phyloP scores from a whole-genome alignment of 2,888 invertebrate species.

The Hydriomena furcata region DNA sequence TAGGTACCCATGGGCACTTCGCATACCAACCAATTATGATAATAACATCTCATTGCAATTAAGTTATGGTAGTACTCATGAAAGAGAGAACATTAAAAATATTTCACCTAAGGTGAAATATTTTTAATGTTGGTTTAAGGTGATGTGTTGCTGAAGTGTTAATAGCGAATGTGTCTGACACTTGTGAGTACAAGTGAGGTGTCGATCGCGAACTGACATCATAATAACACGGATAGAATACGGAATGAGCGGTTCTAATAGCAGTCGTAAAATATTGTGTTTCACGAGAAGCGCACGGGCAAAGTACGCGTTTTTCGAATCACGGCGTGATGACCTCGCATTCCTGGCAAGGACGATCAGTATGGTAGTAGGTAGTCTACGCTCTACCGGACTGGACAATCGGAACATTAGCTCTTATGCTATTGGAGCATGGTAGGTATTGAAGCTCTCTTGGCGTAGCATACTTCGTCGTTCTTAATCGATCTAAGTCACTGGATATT shows the following conservation, averaged over 20 bases:
- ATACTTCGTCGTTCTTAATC: too few species aligned
- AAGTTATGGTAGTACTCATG: constrained; percentile 9
- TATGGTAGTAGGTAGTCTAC: constrained; percentile 50
- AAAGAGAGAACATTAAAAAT: constrained; percentile 21
- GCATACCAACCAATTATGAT: constrained; percentile 17
- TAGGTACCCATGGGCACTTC: constrained; percentile 9
- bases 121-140: constrained; percentile 24
- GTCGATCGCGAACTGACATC: constrained; percentile 55
- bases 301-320: constrained; percentile 65
- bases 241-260: constrained; percentile 51
- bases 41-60: constrained; percentile 17
- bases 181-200: constrained; percentile 49
- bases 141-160: constrained; percentile 32
- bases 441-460: too few species aligned
- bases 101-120: constrained; percentile 25
- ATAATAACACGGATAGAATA: constrained; percentile 68
- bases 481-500: too few species aligned
- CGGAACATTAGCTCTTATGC: constrained; percentile 13
- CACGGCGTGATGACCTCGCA: constrained; percentile 79
- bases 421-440: too few species aligned
- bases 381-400: constrained; percentile 42
- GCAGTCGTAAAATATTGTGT: constrained; percentile 59
- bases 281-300: constrained; percentile 69
- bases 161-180: constrained; percentile 34
- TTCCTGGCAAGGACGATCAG: constrained; percentile 80